Percentiles rank a stretch among this genome's conserved stretches.
Conservation (phyloP, 2,113 vertebrate species). For the Ophthalmolycus amberensis region DNA sequence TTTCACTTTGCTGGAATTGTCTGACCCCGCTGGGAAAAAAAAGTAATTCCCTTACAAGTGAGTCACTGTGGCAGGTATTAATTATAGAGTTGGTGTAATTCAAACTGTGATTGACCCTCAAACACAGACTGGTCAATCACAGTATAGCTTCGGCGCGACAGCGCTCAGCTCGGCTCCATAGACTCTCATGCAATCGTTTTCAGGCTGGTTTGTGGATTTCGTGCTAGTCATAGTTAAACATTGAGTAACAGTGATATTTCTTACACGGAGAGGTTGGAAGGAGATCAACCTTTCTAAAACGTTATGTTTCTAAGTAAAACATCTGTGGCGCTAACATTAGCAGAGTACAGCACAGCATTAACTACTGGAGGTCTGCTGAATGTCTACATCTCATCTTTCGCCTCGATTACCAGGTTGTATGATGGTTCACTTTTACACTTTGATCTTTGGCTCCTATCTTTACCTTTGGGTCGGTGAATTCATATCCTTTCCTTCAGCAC, state of each 20-base stretch:
- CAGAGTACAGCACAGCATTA: no score
- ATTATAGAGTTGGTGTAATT: constrained; percentile 47
- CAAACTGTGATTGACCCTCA: neutral
- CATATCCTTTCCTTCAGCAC: neutral
- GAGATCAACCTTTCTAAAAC: no score
- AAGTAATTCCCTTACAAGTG: constrained; percentile 20
- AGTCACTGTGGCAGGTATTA: constrained; percentile 31
- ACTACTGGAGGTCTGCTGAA: no score
- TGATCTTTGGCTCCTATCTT: neutral
- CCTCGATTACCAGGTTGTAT: neutral
- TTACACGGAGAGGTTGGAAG: neutral
- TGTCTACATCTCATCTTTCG: no score
- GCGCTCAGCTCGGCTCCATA: neutral
- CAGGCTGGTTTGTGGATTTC: neutral
- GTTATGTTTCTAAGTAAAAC: no score
- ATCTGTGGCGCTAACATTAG: no score
- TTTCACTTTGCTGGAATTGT: constrained; percentile 36
- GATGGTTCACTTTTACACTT: neutral
- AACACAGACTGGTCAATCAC: neutral
- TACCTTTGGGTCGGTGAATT: neutral
- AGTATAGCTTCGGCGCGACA: neutral
- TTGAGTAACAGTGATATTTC: neutral
- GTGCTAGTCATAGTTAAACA: neutral
- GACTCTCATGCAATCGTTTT: neutral
- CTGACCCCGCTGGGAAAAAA: neutral